Percentiles rank a stretch among this genome's conserved stretches.
These are phyloP conservation scores for Brachionus asplanchnoidis DNA, from an alignment of 1,140 invertebrate genomes.

Conservation along the genomic window DNA sequence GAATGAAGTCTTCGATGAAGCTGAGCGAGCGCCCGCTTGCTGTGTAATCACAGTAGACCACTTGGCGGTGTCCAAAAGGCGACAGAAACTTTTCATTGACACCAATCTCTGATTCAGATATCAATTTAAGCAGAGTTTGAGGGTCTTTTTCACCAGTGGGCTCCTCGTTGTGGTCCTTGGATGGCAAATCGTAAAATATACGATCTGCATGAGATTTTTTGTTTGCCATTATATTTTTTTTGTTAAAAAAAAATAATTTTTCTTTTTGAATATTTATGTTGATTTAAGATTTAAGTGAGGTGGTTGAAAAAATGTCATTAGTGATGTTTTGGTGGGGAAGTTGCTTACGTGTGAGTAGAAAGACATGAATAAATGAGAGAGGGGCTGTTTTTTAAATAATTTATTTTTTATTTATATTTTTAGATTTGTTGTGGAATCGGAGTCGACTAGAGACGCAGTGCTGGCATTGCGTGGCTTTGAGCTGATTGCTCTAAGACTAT, in stretches of 20 bases:
- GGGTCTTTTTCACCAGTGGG: not conserved
- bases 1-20: slow-evolving; percentile 81
- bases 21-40: slow-evolving; percentile 61
- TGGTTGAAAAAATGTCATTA: not conserved
- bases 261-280: not conserved
- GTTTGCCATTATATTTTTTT: not conserved
- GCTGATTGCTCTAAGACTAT: not conserved
- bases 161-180: not conserved
- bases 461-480: not conserved
- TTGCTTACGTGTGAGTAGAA: not conserved
- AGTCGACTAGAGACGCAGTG: not conserved
- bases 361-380: not conserved
- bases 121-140: not conserved
- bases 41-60: slow-evolving; percentile 42
- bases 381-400: not conserved
- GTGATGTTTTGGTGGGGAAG: not conserved
- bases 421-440: not conserved
- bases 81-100: not conserved
- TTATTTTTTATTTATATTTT: not conserved
- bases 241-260: not conserved
- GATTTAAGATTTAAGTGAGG: not conserved
- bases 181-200: not conserved
- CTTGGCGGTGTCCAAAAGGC: not conserved
- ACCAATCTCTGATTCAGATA: slow-evolving; percentile 1
- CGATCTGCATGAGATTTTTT: not conserved